Percentiles rank a stretch among this genome's conserved stretches.
phyloP scores from a whole-genome alignment of 2,113 vertebrate species.

The Xiphias gladius region DNA sequence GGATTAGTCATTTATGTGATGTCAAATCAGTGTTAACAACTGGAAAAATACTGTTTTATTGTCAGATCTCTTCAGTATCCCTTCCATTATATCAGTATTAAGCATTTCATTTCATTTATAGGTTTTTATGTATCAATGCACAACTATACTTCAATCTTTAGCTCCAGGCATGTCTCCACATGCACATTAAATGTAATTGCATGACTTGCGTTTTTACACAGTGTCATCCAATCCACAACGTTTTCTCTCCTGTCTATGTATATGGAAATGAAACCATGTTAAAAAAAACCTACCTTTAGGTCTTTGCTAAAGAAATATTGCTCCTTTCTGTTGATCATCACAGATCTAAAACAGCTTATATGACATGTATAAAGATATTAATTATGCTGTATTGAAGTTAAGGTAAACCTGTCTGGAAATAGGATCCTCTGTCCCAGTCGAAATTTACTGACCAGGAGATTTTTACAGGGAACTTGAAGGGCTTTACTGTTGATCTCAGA shows the following conservation, averaged over 20 bases:
- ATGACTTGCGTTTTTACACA: background rate
- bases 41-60: background rate
- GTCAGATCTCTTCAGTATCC: background rate
- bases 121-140: too few species aligned
- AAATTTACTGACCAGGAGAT: background rate
- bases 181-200: background rate
- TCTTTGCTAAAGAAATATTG: background rate
- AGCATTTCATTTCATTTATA: too few species aligned
- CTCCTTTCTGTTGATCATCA: background rate
- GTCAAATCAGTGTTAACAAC: background rate
- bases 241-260: background rate
- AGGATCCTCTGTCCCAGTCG: background rate
- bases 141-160: background rate
- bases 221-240: too few species aligned
- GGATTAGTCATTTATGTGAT: background rate
- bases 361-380: background rate
- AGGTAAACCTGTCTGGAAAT: background rate
- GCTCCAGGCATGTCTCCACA: background rate
- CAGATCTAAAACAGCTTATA: too few species aligned
- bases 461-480: background rate
- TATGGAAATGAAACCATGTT: background rate
- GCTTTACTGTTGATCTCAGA: background rate
- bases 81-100: background rate
- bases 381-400: background rate
- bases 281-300: background rate